Base-by-base conservation (phyloP, 2,113 vertebrate genomes). In the Pituophis catenifer region DNA sequence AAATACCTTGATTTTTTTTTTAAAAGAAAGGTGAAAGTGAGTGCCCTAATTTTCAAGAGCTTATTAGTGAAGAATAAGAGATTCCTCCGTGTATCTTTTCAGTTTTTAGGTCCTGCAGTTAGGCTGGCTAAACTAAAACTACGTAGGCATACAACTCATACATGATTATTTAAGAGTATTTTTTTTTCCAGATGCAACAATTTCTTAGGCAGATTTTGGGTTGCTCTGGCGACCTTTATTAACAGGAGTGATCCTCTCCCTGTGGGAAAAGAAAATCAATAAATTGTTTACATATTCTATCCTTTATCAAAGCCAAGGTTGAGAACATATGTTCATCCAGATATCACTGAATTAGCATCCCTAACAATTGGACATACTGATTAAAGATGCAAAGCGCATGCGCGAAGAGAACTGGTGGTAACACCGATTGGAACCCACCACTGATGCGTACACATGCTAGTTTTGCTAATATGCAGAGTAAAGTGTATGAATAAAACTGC, bases 231-330 rank as follows among this genome's bases (percentile, higher is more conserved):
- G 88, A 33, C 92, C 94, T 91, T 94, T 96, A 29, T 81, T 95
- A 94, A 92, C 91, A 89, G 96, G 96, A 89, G 96, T 97, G 89
- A 97, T 96, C 65, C 93, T 59, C 95, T 97, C 92, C 0, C 97
- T 97, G 95, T 10, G n/a, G 26, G 0, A 88, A 93, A 97, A 94
- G n/a, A 95, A 94, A 44, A 94, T 9, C 33, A 38, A 9, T 81
- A 81, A 81, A 81, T 81, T 81, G 17, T 81, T 81, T 19, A 44
- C 75, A 38, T 81, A 44, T 38, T 44, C 17, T 3, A 81, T 81
- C 75, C 33, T 81, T 38, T 81, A 81, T 81, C 33, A 81, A 81
- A 81, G 75, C 33, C 75, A 81, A 38, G 75, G 7, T 81, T 38
- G 75, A 81, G 33, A 38, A 3, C 17, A 11, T 19, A 81, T 81